Conservation (phyloP, 2,888 invertebrate species). For the Erpobdella octoculata region DNA sequence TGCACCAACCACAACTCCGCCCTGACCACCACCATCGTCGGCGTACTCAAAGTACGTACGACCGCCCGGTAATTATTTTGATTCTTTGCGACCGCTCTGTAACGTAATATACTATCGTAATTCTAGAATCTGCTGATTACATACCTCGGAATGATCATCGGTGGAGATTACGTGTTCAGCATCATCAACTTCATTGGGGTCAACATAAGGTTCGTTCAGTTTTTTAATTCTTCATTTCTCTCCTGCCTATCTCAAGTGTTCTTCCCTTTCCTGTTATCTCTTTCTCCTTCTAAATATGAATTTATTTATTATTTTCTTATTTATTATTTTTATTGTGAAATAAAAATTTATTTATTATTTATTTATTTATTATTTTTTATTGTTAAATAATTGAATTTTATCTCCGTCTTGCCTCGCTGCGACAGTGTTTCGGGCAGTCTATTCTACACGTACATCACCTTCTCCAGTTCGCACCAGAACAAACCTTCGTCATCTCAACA, state of each 20-base stretch:
- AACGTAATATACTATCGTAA: too few species aligned
- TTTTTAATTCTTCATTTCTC: background rate
- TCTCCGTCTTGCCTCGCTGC: background rate
- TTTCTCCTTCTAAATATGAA: too few species aligned
- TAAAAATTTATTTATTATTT: background rate
- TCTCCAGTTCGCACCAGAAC: slow-evolving; percentile 9
- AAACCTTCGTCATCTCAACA: too few species aligned
- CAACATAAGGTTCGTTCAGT: slow-evolving; percentile 69
- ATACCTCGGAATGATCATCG: slow-evolving; percentile 88
- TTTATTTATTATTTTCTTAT: too few species aligned
- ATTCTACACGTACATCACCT: slow-evolving; percentile 36
- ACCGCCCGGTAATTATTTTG: too few species aligned
- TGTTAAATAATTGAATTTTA: background rate
- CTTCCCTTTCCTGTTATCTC: background rate
- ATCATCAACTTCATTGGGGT: slow-evolving; percentile 89
- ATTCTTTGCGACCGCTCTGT: too few species aligned
- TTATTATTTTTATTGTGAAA: background rate
- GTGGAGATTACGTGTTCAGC: slow-evolving; percentile 92
- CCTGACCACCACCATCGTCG: slow-evolving; percentile 95
- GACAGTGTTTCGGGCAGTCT: slow-evolving; percentile 35
- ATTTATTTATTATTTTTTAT: background rate
- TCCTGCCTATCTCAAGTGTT: background rate
- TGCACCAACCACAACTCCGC: slow-evolving; percentile 95
- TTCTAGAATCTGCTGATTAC: slow-evolving; percentile 84
- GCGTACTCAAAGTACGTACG: slow-evolving; percentile 71